These are phyloP conservation scores for Athene noctua DNA, from an alignment of 2,113 vertebrate genomes.

Conservation along the genomic window DNA sequence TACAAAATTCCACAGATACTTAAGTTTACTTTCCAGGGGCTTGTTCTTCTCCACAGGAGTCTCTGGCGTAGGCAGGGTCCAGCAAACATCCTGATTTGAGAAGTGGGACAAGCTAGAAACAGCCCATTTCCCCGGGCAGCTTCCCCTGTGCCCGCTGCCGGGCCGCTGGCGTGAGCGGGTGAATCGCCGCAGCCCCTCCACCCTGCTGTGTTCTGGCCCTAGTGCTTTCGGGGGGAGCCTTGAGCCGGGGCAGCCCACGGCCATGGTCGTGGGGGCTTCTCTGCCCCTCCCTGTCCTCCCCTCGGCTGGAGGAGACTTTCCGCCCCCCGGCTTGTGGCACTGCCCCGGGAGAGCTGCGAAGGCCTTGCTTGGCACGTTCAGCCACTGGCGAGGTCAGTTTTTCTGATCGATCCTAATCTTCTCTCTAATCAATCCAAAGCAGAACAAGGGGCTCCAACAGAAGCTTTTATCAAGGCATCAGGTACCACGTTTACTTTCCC, in stretches of 20 bases:
- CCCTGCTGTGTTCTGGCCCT: background rate
- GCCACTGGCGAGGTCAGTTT: background rate
- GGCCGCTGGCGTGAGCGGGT: background rate
- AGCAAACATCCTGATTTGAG: background rate
- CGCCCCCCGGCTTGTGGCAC: background rate
- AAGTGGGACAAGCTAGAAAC: background rate
- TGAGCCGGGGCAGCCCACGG: background rate
- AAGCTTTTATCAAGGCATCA: background rate
- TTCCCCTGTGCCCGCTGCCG: background rate
- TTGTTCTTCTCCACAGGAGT: background rate
- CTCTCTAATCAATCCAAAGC: background rate
- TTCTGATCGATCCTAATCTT: background rate
- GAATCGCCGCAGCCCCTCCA: background rate
- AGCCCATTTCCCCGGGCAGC: rapidly evolving
- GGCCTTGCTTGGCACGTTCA: background rate
- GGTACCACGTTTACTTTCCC: background rate
- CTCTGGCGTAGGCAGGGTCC: background rate
- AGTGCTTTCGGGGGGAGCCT: background rate
- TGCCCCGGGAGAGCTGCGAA: background rate
- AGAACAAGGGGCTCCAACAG: background rate
- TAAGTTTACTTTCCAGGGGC: slow-evolving; percentile 33
- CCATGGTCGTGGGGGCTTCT: background rate
- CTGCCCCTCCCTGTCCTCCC: background rate
- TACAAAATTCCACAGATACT: slow-evolving; percentile 31
- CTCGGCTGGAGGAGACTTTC: background rate